Evolutionary conservation across 2,888 invertebrate species (phyloP).

Genomic region (Pseudococcus jackbeardsleyi): DNA sequence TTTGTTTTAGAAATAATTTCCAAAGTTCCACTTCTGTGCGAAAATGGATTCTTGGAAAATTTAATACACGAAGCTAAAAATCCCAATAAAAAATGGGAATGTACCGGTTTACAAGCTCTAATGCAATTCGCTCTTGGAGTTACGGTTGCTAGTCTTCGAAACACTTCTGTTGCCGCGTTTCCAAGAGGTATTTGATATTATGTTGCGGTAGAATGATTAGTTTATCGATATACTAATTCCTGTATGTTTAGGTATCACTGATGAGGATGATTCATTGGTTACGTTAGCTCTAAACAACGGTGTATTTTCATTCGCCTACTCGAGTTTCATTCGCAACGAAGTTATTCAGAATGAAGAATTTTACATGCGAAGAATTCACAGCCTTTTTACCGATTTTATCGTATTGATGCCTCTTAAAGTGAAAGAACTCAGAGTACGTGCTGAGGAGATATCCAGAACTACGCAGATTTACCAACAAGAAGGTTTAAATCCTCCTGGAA

Average conservation of each 20-base stretch:
- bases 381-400: constrained; percentile 91
- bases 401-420: constrained; percentile 93
- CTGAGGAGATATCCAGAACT: constrained; percentile 89
- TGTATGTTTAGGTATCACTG: constrained; percentile 72
- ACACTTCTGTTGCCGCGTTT: constrained; percentile 58
- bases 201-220: not conserved
- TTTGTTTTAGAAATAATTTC: constrained; percentile 54
- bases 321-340: constrained; percentile 79
- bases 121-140: constrained; percentile 80
- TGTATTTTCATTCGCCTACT: constrained; percentile 85
- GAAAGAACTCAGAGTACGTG: constrained; percentile 84
- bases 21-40: constrained; percentile 54
- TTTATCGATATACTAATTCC: not conserved
- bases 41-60: constrained; percentile 41
- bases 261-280: constrained; percentile 82
- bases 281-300: constrained; percentile 83
- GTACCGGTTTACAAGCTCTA: constrained; percentile 74
- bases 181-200: constrained; percentile 49
- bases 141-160: constrained; percentile 76
- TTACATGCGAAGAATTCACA: constrained; percentile 85
- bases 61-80: constrained; percentile 58
- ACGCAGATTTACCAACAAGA: constrained; percentile 78
- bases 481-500: constrained; percentile 71
- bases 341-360: constrained; percentile 83
- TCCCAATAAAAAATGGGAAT: constrained; percentile 71